Conservation (phyloP, 1,140 invertebrate genomes). For the Dermatophagoides farinae region DNA sequence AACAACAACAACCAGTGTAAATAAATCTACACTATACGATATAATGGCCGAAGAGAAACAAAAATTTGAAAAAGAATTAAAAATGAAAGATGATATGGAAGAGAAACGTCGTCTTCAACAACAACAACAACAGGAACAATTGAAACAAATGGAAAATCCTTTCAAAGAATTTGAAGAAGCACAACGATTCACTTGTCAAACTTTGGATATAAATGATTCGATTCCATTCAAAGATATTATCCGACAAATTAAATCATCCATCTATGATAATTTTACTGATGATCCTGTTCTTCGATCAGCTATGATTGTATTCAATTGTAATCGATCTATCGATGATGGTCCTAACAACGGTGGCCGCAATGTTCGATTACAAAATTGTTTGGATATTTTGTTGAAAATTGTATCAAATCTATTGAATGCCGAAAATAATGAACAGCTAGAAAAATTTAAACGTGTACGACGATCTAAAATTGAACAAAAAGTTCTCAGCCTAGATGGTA, state of each 20-base stretch:
- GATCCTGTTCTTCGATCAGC: constrained; percentile 1
- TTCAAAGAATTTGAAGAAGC: constrained; percentile 7
- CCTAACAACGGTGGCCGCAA: no score
- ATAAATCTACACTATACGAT: background rate
- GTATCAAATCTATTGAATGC: background rate
- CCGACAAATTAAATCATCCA: background rate
- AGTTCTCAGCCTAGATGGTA: constrained; percentile 3
- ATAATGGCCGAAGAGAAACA: constrained; percentile 1
- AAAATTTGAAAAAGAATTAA: background rate
- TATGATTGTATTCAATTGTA: constrained; percentile 7
- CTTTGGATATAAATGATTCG: background rate
- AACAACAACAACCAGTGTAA: background rate
- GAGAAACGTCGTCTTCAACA: background rate
- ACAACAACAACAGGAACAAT: no score
- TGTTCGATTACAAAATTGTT: background rate
- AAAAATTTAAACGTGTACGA: constrained; percentile 3
- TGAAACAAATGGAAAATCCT: background rate
- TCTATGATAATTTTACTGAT: background rate
- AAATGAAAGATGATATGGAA: background rate
- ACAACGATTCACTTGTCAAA: background rate
- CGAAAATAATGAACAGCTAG: background rate
- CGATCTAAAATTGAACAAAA: constrained; percentile 1
- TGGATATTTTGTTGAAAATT: background rate
- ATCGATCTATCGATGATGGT: background rate
- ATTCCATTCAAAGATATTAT: background rate